These are phyloP conservation scores for Camelus bactrianus DNA, from an alignment of 2,113 vertebrate species.

Conservation along the genomic window DNA sequence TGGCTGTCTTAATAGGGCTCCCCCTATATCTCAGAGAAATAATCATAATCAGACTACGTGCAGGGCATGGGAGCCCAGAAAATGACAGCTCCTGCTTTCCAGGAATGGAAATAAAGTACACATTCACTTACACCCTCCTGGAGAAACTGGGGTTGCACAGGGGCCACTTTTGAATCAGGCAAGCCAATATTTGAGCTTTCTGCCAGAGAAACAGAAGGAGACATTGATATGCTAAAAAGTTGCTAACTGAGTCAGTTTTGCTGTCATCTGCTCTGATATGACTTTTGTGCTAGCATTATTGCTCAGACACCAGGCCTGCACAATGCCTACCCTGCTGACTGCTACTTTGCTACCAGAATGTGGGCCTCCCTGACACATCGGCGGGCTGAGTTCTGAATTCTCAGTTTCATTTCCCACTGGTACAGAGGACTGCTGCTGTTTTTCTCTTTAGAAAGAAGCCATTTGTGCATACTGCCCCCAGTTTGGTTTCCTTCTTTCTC, in stretches of 20 bases:
- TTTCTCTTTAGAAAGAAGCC: constrained; percentile 16
- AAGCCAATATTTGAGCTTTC: constrained; percentile 55
- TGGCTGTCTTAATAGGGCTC: not conserved
- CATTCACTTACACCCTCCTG: not conserved
- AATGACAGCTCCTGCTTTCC: constrained; percentile 38
- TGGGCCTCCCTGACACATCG: not conserved
- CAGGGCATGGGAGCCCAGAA: constrained; percentile 4
- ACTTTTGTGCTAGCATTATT: not conserved
- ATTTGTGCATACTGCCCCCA: not conserved
- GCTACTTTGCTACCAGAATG: not conserved
- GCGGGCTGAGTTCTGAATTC: not conserved
- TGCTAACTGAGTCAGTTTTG: constrained; percentile 28
- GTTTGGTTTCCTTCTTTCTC: not conserved
- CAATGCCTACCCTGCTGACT: not conserved
- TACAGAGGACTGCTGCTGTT: not conserved
- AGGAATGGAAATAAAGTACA: constrained; percentile 42
- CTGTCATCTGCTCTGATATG: not conserved
- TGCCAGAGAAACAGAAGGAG: constrained; percentile 45
- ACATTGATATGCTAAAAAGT: constrained; percentile 62
- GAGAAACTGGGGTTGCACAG: constrained; percentile 3
- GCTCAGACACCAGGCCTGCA: not conserved
- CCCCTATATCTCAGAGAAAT: not conserved
- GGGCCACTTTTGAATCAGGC: constrained; percentile 48
- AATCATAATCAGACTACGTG: not conserved
- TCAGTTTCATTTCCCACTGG: not conserved